Base-by-base conservation (phyloP, 2,797 vertebrate genomes). In the Enteromius fasciolatus region DNA sequence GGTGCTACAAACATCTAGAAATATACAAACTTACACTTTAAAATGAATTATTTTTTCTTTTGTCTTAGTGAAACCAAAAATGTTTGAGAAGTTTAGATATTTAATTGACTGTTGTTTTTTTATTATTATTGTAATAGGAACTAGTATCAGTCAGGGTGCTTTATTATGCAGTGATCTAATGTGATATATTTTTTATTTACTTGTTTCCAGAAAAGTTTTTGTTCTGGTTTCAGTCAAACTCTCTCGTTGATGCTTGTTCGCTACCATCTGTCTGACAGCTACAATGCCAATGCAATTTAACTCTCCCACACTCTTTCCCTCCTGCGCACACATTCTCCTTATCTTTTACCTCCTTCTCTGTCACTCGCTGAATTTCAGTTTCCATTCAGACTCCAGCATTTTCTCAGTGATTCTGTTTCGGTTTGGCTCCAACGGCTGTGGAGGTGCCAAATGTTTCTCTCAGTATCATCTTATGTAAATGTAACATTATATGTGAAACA, bases 381-480 rank as follows among this genome's bases (percentile, higher is more conserved):
- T 74, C 78, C 67, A 54, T 63, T 76, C 46, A 41, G 48, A 57
- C 73, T 46, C 25, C 17, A 9, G 41, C 20, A 36, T 67, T 39
- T 59, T 69, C 39, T 63, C 52, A 28, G 6, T 28, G 44, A 23
- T 61, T 75, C 39, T 11, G 41, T 72, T 80, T 52, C 52, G 9
- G 44, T 39, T 73, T 79, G 57, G 46, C 50, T 76, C 48, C 46
- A 80, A 33, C 52, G 25, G 23, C 57, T 31, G 31, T 57, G 46
- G 31, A 15, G 36, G 54, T 59, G 64, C 76, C 80, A 80, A 66
- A 72, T 61, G 18, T 39, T 73, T 46, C 31, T 81, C 46, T 81
- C 33, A 64, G 41, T 41, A 52, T 54, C 69, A 82, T 59, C 39
- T 80, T 81, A 85, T 83, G 74, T 74, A 87, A 87, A 83, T 41